A percentile compares a stretch with the other conserved stretches of the same genome.
These are phyloP conservation scores for Elaphurus davidianus DNA, from an alignment of 2,113 vertebrate species.

Conservation along the genomic window DNA sequence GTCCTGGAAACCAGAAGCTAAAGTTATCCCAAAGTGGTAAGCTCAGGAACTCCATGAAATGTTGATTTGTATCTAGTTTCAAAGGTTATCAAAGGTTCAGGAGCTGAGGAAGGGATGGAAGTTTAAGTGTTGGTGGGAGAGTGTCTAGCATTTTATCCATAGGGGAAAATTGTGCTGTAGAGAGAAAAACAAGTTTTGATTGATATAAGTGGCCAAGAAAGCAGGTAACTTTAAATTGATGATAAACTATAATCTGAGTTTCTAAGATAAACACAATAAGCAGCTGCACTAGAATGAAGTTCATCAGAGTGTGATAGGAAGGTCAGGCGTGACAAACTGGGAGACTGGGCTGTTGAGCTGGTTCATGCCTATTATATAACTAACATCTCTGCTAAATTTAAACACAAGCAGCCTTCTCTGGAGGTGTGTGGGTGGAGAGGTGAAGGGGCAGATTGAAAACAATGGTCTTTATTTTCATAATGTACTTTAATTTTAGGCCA, in stretches of 20 bases:
- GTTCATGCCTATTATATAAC: conserved; percentile 54
- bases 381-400: conserved; percentile 58
- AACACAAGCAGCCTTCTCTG: conserved; percentile 21
- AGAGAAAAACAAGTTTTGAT: conserved; percentile 31
- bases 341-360: conserved; percentile 8
- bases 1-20: conserved; percentile 63
- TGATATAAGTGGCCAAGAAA: neutral
- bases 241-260: conserved; percentile 23
- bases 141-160: neutral
- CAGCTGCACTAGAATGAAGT: conserved; percentile 24
- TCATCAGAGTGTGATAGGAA: conserved; percentile 63
- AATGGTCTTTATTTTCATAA: conserved; percentile 69
- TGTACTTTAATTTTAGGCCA: conserved; percentile 62
- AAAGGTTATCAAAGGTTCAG: conserved; percentile 67
- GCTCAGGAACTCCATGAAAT: conserved; percentile 44
- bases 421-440: conserved; percentile 64
- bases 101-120: neutral
- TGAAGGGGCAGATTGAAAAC: conserved; percentile 63
- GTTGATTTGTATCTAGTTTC: conserved; percentile 62
- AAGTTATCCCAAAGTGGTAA: conserved; percentile 61
- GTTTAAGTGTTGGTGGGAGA: neutral
- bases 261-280: conserved; percentile 50
- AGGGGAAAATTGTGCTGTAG: neutral
- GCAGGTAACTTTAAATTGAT: conserved; percentile 24
- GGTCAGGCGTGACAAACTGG: conserved; percentile 57